Evolutionary conservation across 2,888 invertebrate genomes (phyloP), one percentile per base, ranked within the genome.

Genomic region (Xestia xanthographa): DNA sequence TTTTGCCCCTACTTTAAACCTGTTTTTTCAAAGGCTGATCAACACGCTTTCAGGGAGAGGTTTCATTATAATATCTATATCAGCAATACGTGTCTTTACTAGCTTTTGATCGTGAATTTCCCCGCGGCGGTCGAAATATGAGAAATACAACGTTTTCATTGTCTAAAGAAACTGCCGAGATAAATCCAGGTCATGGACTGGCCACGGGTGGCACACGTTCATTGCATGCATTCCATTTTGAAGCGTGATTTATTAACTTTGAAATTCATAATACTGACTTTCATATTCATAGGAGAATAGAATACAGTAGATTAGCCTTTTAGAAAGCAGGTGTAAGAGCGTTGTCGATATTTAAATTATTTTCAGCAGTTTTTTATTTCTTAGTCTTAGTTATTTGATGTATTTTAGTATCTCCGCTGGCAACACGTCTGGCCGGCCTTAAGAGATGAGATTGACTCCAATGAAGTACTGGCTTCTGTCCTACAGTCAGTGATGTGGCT

Each of bases 341-440:
- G 41, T n/a, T 72, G 22, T 41, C 34, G 9, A 6, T 26, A 29
- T 12, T 43, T 20, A 14, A 17, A 14, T n/a, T 38, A 12, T 34
- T 56, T 73, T 17, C 56, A 34, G 17, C 38, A 26, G 20, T 58
- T 26, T 5, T 58, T 29, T 48, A n/a, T 63, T 76, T 6, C 8
- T 14, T 11, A 26, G 62, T 62, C 5, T 72, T n/a, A 72, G 38
- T 22, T 22, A 50, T 38, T 3, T 45, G 8, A 75, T 77, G 20
- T 68, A 62, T 95, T 97, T 71, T 97, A 99, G 99, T 99, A 99
- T 98, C 97, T 99, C 71, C 98, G 99, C 97, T 99, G 99, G 97
- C 98, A 98, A 93, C 98, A 98, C 93, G 98, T 99, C 68, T 99
- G 99, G 98, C 99, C 99, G 53, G 98, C 98, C 87, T 96, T 99